Conservation (phyloP, 2,113 vertebrate genomes). For the Lamprotornis superbus region DNA sequence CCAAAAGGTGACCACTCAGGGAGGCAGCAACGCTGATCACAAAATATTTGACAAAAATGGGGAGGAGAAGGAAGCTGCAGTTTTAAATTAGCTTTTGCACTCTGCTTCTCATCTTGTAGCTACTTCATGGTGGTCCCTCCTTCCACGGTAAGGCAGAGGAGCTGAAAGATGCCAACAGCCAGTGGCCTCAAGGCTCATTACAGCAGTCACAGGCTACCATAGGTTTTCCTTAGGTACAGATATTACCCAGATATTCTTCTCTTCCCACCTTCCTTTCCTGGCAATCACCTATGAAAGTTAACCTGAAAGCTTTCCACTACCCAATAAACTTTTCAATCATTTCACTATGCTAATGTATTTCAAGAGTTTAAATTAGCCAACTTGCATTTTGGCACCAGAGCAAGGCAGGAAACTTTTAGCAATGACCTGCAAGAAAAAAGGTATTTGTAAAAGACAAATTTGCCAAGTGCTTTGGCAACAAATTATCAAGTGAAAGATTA, state of each 20-base stretch:
- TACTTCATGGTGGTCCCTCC: not conserved
- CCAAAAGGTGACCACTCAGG: not conserved
- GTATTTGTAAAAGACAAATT: not conserved
- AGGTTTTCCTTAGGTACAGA: not conserved
- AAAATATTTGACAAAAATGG: not conserved
- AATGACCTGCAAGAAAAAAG: not conserved
- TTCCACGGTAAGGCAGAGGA: not conserved
- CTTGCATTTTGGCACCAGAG: not conserved
- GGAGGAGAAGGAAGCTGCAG: not conserved
- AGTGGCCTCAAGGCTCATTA: not conserved
- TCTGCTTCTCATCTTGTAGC: not conserved
- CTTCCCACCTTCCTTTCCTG: not conserved
- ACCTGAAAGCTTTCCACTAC: not conserved
- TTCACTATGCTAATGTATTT: not conserved
- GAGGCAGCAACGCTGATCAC: not conserved
- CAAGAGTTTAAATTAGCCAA: not conserved
- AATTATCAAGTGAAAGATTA: not conserved
- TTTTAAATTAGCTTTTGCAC: not conserved
- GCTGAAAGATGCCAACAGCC: not conserved
- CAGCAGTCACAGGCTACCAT: not conserved
- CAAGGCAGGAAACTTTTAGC: not conserved
- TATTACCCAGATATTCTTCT: not conserved
- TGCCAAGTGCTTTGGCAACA: not conserved
- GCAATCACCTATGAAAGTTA: not conserved
- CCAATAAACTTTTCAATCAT: not conserved